Evolutionary conservation across 1,140 invertebrate species (phyloP).

Genomic region (Ridgeia piscesae): DNA sequence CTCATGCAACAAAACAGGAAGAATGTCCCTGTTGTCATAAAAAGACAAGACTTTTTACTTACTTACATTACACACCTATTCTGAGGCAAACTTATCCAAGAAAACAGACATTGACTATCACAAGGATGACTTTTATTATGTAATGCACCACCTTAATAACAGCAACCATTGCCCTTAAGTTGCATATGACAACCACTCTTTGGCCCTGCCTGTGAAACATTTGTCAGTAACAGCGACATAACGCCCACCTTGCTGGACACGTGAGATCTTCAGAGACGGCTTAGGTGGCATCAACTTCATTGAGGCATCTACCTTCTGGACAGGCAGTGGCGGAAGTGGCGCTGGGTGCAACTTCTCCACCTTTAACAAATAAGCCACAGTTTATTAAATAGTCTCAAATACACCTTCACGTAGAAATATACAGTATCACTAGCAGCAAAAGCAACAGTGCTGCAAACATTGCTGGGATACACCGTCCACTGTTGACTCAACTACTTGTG

Average conservation of each 20-base stretch:
- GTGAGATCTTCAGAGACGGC: not conserved
- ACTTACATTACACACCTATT: too few species aligned
- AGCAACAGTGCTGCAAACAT: not conserved
- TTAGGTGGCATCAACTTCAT: slow-evolving; percentile 3
- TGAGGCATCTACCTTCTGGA: not conserved
- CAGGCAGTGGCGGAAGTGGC: slow-evolving; percentile 4
- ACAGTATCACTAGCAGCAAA: not conserved
- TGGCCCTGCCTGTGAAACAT: not conserved
- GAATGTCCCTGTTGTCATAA: too few species aligned
- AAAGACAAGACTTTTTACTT: too few species aligned
- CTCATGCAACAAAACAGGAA: too few species aligned
- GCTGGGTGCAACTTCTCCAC: slow-evolving; percentile 11
- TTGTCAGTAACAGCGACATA: not conserved
- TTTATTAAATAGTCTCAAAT: too few species aligned
- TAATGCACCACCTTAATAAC: not conserved
- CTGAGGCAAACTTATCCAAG: not conserved
- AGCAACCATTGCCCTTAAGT: not conserved
- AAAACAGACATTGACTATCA: not conserved
- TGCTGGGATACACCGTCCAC: not conserved
- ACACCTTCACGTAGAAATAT: not conserved
- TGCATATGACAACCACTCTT: not conserved
- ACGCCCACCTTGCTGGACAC: slow-evolving; percentile 9
- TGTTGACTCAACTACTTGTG: not conserved
- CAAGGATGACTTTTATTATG: not conserved
- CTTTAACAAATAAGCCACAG: not conserved